Evolutionary conservation across 2,113 vertebrate genomes (phyloP).

Genomic region (Pantherophis guttatus): DNA sequence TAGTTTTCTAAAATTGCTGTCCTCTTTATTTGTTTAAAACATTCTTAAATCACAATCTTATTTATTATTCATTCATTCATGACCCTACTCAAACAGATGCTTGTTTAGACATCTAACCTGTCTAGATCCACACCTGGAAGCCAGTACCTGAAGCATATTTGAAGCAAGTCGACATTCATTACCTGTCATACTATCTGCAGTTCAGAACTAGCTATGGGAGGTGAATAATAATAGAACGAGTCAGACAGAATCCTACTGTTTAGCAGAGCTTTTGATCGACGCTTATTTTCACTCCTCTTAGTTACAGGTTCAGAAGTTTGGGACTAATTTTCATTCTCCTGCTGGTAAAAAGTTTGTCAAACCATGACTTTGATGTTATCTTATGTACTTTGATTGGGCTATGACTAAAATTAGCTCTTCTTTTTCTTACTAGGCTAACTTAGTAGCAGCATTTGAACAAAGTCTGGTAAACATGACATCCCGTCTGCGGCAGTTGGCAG

Average conservation of each 20-base stretch:
- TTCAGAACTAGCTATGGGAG: neutral
- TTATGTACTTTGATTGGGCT: neutral
- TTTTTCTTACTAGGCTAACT: conserved; percentile 78
- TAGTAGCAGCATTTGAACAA: conserved; percentile 95
- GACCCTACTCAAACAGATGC: neutral
- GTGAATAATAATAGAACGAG: neutral
- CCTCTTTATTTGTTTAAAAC: neutral
- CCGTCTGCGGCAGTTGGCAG: conserved; percentile 84
- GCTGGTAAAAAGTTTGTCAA: neutral
- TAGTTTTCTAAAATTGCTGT: neutral
- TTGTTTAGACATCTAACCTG: neutral
- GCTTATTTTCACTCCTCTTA: too few relatives aligned
- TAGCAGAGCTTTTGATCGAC: neutral
- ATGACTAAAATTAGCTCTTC: neutral
- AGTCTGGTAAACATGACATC: conserved; percentile 91
- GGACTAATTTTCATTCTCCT: neutral
- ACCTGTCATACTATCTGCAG: neutral
- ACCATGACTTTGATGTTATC: neutral
- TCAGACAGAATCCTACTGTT: neutral
- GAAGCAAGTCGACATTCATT: neutral
- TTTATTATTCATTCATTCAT: too few relatives aligned
- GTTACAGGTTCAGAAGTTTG: neutral
- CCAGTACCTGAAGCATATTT: neutral
- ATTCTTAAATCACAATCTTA: neutral
- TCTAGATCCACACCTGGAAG: neutral